Base-by-base conservation (phyloP, 2,797 vertebrate species). In the Salarias fasciatus region DNA sequence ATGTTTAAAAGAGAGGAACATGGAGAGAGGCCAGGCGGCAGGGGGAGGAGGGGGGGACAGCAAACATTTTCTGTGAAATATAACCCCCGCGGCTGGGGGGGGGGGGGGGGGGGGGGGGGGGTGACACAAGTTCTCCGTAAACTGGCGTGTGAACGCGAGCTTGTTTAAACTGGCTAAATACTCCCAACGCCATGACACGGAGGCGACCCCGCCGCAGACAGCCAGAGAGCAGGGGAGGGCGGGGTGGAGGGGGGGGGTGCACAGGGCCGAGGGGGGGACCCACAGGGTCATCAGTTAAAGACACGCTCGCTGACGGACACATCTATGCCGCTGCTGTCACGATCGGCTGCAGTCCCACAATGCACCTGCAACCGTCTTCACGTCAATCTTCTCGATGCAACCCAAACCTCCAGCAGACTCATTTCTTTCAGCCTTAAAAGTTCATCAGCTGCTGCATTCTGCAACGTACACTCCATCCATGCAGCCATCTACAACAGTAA, bases 101-200 rank as follows among this genome's bases (percentile, higher is more conserved):
- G 83, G 77, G 68, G 18, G 24, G 18, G 24, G 18, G 18, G 18
- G 18, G 18, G 18, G 18, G 18, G 18, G 18, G 18, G 18, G 67
- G 82, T 69, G 82, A 87, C 80, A 71, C 80, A 66, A 86, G 50
- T 73, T 77, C 77, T 81, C 74, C 73, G 68, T 74, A 44, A 59
- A 56, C 66, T 70, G 11, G 69, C 15, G 48, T 71, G 79, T 72
- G 48, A 77, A 82, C 69, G 74, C 77, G 84, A 86, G 86, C 88
- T 84, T 91, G 90, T 91, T 89, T 84, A 86, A 85, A 83, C 89
- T 87, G 75, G 83, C 84, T 89, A 85, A 82, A 83, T 81, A 85
- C 86, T 86, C 86, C 62, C 49, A 24, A 64, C 36, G 40, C 59
- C 42, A 13, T 88, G 90, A 87, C 88, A 89, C 73, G 1, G 31